Conservation (phyloP, 1,140 invertebrate genomes). For the Bursaphelenchus mucronatus region DNA sequence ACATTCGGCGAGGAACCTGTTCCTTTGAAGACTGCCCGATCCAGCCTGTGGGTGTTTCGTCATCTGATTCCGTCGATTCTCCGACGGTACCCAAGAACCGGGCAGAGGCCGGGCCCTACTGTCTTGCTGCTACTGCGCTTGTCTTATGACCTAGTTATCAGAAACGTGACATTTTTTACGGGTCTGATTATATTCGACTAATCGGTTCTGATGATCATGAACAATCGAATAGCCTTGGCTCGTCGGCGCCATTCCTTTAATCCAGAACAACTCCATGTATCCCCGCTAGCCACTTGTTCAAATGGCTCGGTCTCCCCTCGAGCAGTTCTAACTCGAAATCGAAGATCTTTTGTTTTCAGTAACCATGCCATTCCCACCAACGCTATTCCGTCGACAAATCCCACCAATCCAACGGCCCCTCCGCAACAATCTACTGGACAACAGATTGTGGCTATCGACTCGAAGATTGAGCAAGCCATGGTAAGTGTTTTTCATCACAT, state of each 20-base stretch:
- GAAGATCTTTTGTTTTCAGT: conserved; percentile 32
- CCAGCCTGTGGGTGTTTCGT: too few relatives aligned
- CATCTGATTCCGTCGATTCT: too few relatives aligned
- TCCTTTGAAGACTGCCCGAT: too few relatives aligned
- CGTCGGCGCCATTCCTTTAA: conserved; percentile 23
- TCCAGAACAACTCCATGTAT: conserved; percentile 15
- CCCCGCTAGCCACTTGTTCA: conserved; percentile 9
- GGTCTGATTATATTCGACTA: too few relatives aligned
- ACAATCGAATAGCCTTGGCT: background rate
- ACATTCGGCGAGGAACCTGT: too few relatives aligned
- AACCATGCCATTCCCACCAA: conserved; percentile 12
- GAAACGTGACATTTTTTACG: too few relatives aligned
- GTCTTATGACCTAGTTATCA: too few relatives aligned
- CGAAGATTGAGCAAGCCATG: conserved; percentile 61
- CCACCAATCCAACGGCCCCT: conserved; percentile 22
- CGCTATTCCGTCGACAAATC: background rate
- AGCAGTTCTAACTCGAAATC: conserved; percentile 25
- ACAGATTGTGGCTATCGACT: conserved; percentile 39
- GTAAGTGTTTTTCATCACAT: conserved; percentile 30
- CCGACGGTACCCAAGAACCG: too few relatives aligned
- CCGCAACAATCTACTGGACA: conserved; percentile 15
- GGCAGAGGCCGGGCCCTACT: too few relatives aligned
- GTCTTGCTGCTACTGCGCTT: too few relatives aligned
- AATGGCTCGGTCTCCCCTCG: background rate
- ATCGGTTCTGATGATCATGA: too few relatives aligned